Evolutionary conservation across 2,888 invertebrate species (phyloP).

Genomic region (Lottia gigantea): DNA sequence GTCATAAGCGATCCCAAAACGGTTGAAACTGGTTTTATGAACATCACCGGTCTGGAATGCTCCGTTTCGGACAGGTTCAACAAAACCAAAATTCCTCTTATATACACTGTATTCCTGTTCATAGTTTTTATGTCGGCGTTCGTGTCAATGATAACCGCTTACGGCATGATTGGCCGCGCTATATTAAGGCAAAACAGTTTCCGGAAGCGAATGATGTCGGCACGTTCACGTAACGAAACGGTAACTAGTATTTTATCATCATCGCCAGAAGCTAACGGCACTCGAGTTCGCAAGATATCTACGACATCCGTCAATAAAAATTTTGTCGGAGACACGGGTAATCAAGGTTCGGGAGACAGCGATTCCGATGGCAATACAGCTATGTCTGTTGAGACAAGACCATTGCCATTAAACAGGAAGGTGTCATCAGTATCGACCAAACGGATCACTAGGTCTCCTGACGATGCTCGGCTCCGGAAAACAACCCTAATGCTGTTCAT

Average conservation of each 20-base stretch:
- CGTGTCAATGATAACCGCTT: constrained; percentile 32
- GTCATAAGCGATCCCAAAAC: constrained; percentile 38
- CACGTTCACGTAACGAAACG: background rate
- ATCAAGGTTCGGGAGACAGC: constrained; percentile 26
- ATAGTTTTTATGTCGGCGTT: constrained; percentile 37
- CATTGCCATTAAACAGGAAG: constrained; percentile 15
- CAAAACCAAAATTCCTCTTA: constrained; percentile 33
- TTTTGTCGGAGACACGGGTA: constrained; percentile 16
- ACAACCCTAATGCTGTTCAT: constrained; percentile 46
- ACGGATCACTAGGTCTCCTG: constrained; percentile 21
- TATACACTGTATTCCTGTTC: constrained; percentile 37
- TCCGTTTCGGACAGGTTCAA: constrained; percentile 38
- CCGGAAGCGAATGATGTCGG: constrained; percentile 21
- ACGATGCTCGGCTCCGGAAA: constrained; percentile 29
- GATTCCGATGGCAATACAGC: constrained; percentile 27
- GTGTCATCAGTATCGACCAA: constrained; percentile 16
- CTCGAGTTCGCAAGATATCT: background rate
- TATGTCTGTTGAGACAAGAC: constrained; percentile 18
- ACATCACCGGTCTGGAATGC: constrained; percentile 47
- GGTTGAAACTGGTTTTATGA: constrained; percentile 30
- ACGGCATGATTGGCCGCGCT: constrained; percentile 38
- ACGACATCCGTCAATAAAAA: background rate
- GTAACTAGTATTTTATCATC: background rate
- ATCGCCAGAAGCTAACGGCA: background rate
- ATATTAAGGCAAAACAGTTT: constrained; percentile 35